phyloP scores from a whole-genome alignment of 2,797 vertebrate species.

The Sebastiscus albofasciatus region DNA sequence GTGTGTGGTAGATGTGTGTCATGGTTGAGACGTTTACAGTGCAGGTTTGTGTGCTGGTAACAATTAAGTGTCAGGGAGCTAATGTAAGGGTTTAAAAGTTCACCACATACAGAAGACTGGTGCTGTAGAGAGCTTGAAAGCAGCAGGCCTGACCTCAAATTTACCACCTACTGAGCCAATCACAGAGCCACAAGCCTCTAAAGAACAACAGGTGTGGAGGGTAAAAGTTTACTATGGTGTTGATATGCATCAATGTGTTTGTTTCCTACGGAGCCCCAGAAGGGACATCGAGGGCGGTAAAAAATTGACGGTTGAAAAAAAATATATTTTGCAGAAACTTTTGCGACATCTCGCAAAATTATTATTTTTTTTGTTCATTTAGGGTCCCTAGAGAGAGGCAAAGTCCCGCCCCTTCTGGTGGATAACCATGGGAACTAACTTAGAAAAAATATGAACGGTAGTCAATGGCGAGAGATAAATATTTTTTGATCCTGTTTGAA shows the following conservation, averaged over 20 bases:
- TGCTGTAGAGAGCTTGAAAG: conserved; percentile 33
- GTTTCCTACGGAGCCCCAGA: neutral
- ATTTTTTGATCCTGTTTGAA: too few relatives aligned
- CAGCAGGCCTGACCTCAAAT: conserved; percentile 14
- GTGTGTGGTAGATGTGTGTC: conserved; percentile 40
- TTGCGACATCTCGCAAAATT: too few relatives aligned
- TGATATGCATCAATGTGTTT: neutral
- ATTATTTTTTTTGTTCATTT: neutral
- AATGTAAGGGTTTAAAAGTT: conserved; percentile 73
- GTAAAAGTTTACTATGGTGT: neutral
- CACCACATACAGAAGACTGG: conserved; percentile 28
- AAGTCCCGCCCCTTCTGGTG: too few relatives aligned
- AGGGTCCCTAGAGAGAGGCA: neutral
- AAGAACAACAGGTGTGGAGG: conserved; percentile 1
- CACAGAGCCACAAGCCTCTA: neutral
- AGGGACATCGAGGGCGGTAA: too few relatives aligned
- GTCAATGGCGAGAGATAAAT: too few relatives aligned
- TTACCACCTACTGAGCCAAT: conserved; percentile 37
- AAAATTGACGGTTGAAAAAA: neutral
- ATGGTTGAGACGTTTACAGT: conserved; percentile 51
- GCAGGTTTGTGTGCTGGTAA: conserved; percentile 70
- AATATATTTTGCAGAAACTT: too few relatives aligned
- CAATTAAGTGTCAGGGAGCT: conserved; percentile 73
- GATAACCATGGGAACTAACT: too few relatives aligned
- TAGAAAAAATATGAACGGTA: too few relatives aligned